Conservation (phyloP, 2,888 invertebrate genomes). For the Chrysotoxum bicinctum region DNA sequence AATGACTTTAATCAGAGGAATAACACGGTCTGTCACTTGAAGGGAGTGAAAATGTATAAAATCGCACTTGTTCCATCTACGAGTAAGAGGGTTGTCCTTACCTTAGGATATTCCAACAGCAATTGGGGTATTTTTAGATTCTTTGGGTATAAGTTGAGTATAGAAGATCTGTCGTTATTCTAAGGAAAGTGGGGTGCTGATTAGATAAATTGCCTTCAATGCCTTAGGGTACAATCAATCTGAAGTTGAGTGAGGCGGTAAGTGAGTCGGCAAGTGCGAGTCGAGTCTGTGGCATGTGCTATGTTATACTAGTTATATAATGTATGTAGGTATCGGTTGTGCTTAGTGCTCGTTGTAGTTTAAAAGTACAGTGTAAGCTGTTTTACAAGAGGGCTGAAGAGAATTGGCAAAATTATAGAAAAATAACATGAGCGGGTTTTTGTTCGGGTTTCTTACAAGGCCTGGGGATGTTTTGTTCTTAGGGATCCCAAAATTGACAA, state of each 20-base stretch:
- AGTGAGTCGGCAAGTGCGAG: slow-evolving; percentile 18
- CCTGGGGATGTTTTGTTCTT: neutral
- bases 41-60: slow-evolving; percentile 43
- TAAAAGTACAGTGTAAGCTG: slow-evolving; percentile 59
- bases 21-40: slow-evolving; percentile 39
- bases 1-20: slow-evolving; percentile 59
- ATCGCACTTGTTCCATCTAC: slow-evolving; percentile 42
- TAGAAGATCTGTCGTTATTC: slow-evolving; percentile 24
- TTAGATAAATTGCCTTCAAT: slow-evolving; percentile 73
- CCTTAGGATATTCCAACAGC: neutral
- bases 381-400: slow-evolving; percentile 36
- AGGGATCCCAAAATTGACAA: neutral
- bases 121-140: slow-evolving; percentile 37
- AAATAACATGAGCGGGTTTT: slow-evolving; percentile 35
- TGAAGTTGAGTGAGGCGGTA: slow-evolving; percentile 60
- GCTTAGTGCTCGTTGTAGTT: slow-evolving; percentile 24
- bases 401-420: neutral
- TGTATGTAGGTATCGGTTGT: neutral
- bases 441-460: neutral
- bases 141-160: neutral
- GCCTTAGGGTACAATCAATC: slow-evolving; percentile 68
- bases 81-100: slow-evolving; percentile 6
- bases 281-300: slow-evolving; percentile 50
- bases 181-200: slow-evolving; percentile 65
- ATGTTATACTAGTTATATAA: neutral